Percentiles rank a stretch among this genome's conserved stretches.
These are phyloP conservation scores for Tetragonula carbonaria DNA, from an alignment of 2,888 invertebrate genomes.

Conservation along the genomic window DNA sequence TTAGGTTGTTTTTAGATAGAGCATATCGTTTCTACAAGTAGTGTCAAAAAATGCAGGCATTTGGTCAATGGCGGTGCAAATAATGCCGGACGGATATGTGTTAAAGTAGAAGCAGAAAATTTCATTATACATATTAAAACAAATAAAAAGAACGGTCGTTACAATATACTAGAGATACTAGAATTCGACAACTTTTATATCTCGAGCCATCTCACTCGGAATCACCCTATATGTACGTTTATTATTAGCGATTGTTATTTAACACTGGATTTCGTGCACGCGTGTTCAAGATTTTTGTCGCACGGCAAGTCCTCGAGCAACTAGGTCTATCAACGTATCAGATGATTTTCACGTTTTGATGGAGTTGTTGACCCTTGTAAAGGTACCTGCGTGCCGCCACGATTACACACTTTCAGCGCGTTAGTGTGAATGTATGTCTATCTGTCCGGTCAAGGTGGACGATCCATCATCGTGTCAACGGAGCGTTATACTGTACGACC, in stretches of 20 bases:
- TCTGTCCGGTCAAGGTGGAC: conserved; percentile 72
- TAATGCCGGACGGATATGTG: no score
- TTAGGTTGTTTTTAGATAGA: no score
- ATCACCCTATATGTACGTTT: background rate
- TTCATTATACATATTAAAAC: no score
- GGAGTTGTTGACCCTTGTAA: conserved; percentile 66
- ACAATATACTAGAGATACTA: no score
- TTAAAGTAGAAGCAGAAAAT: no score
- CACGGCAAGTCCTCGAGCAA: conserved; percentile 23
- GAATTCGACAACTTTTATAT: no score
- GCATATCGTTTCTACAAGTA: no score
- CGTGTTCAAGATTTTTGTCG: conserved; percentile 22
- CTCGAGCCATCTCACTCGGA: no score
- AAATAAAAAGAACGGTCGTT: no score
- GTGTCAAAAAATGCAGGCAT: no score
- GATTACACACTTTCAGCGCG: conserved; percentile 70
- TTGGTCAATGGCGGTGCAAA: no score
- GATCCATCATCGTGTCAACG: conserved; percentile 83
- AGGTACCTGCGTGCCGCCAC: conserved; percentile 65
- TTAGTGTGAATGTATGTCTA: conserved; percentile 70
- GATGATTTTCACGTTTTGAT: conserved; percentile 64
- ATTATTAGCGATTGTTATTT: conserved; percentile 12
- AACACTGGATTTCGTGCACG: conserved; percentile 16
- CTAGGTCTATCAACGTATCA: conserved; percentile 38
- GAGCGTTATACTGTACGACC: conserved; percentile 69